These are phyloP conservation scores for Tragelaphus scriptus DNA, from an alignment of 2,113 vertebrate species.

Conservation along the genomic window DNA sequence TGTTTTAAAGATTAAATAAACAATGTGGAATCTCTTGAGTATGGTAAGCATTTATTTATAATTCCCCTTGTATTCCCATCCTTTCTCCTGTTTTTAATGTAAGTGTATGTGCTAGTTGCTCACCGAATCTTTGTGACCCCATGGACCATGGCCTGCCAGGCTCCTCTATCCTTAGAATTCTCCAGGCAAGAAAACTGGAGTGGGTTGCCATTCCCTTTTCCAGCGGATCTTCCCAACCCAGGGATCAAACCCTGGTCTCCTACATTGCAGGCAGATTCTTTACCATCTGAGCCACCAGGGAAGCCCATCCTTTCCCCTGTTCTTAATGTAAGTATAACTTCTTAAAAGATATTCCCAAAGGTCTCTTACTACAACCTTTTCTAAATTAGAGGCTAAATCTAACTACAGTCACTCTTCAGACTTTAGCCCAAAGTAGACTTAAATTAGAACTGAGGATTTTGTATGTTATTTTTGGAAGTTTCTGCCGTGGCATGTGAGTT, in stretches of 20 bases:
- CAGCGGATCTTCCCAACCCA: background rate
- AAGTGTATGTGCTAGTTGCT: background rate
- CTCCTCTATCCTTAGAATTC: background rate
- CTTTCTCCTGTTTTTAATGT: background rate
- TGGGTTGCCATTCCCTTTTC: background rate
- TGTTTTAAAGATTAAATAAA: background rate
- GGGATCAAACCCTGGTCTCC: background rate
- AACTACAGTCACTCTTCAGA: background rate
- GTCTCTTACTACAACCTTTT: background rate
- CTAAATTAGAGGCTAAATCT: background rate
- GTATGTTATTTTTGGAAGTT: background rate
- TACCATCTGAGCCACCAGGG: background rate
- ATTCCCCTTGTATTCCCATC: background rate
- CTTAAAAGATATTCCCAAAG: background rate
- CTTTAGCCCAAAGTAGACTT: background rate
- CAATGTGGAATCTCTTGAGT: background rate
- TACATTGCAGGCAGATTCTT: background rate
- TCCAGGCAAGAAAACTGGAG: background rate
- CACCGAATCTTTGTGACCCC: background rate
- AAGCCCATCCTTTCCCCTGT: background rate
- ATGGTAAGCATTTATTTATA: background rate
- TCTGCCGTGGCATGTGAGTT: background rate
- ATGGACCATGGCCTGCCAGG: background rate
- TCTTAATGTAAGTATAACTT: background rate
- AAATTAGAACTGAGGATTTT: background rate